phyloP scores from a whole-genome alignment of 2,888 invertebrate species.

The Anodontia alba region DNA sequence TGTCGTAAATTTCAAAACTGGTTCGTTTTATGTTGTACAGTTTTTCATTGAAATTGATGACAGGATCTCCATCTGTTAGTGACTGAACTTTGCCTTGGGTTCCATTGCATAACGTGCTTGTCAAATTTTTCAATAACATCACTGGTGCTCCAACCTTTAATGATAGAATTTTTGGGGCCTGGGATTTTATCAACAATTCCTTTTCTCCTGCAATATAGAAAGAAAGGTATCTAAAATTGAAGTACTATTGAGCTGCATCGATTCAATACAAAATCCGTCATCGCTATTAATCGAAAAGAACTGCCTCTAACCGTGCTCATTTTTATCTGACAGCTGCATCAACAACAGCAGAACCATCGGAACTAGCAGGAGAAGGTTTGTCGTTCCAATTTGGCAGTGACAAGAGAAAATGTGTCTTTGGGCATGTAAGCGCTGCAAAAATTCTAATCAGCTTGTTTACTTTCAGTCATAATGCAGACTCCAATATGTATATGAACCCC shows the following conservation, averaged over 20 bases:
- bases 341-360: neutral
- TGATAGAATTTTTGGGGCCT: neutral
- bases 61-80: neutral
- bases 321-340: neutral
- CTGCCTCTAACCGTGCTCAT: neutral
- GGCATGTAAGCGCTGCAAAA: too few species aligned
- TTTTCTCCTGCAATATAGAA: neutral
- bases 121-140: neutral
- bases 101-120: neutral
- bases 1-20: neutral
- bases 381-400: too few species aligned
- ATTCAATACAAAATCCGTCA: neutral
- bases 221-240: neutral
- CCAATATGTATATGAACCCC: too few species aligned
- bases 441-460: too few species aligned
- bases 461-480: too few species aligned
- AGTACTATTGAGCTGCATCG: neutral
- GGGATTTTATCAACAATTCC: neutral
- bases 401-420: too few species aligned
- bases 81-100: neutral
- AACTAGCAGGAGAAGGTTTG: too few species aligned
- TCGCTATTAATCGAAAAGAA: neutral
- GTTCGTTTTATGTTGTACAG: neutral
- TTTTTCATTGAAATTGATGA: neutral
- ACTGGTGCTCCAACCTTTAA: constrained; percentile 15